Evolutionary conservation across 2,888 invertebrate genomes (phyloP).

Genomic region (Anticlea derivata): DNA sequence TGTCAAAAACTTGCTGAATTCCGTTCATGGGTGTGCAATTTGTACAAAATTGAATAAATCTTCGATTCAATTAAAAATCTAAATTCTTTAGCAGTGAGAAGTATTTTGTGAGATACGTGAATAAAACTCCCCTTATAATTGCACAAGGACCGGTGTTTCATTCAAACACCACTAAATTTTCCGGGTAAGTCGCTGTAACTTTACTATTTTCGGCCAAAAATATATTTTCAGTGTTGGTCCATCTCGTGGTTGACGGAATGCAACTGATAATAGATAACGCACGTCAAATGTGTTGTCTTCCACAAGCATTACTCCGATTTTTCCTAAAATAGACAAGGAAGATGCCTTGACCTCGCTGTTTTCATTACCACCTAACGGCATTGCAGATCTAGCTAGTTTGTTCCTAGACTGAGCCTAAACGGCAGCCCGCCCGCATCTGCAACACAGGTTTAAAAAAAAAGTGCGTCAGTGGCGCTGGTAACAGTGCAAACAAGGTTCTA

Average conservation of each 20-base stretch:
- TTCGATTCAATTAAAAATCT: slow-evolving; percentile 2
- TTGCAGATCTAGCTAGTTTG: slow-evolving; percentile 54
- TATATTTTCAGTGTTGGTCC: slow-evolving; percentile 29
- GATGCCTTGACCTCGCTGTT: slow-evolving; percentile 63
- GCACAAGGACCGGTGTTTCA: slow-evolving; percentile 37
- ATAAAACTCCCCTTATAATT: slow-evolving; percentile 37
- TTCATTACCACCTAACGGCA: slow-evolving; percentile 48
- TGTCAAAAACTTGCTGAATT: slow-evolving; percentile 51
- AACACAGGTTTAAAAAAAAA: slow-evolving; percentile 5
- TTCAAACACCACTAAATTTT: slow-evolving; percentile 44
- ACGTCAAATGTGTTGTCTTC: slow-evolving; percentile 37
- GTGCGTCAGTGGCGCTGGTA: not conserved
- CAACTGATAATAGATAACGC: slow-evolving; percentile 34
- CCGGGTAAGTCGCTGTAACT: slow-evolving; percentile 53
- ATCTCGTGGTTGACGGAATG: slow-evolving; percentile 24
- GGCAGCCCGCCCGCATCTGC: not conserved
- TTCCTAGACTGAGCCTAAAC: slow-evolving; percentile 34
- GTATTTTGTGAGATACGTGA: slow-evolving; percentile 36
- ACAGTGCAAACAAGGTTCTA: slow-evolving; percentile 12
- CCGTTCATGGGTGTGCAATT: slow-evolving; percentile 53
- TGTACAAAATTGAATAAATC: slow-evolving; percentile 12
- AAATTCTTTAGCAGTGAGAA: slow-evolving; percentile 4
- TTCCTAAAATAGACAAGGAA: slow-evolving; percentile 53
- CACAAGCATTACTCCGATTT: slow-evolving; percentile 11
- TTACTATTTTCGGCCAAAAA: slow-evolving; percentile 30